Evolutionary conservation across 2,113 vertebrate genomes (phyloP).

Genomic region (Hippocampus zosterae): DNA sequence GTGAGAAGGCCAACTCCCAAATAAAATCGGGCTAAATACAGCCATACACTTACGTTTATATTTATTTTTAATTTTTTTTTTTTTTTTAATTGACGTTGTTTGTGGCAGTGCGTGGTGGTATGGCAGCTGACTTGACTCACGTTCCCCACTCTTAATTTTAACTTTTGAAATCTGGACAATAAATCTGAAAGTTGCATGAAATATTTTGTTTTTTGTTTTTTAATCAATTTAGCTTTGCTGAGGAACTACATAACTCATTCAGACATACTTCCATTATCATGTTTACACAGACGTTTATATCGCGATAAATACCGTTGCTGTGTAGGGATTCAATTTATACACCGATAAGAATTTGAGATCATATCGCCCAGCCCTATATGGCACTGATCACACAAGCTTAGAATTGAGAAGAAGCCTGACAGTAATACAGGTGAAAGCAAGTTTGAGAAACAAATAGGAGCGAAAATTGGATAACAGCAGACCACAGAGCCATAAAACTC

Average conservation of each 20-base stretch:
- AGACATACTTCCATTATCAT: neutral
- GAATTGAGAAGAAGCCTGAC: slow-evolving; percentile 4
- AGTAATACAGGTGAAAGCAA: slow-evolving; percentile 11
- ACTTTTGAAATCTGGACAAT: too few relatives aligned
- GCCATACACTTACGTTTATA: too few relatives aligned
- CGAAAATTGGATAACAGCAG: neutral
- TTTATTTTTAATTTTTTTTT: too few relatives aligned
- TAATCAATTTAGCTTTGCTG: neutral
- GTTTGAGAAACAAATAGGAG: slow-evolving; percentile 5
- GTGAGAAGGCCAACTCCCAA: too few relatives aligned
- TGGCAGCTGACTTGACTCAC: too few relatives aligned
- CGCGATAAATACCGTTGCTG: too few relatives aligned
- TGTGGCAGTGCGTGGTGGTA: too few relatives aligned
- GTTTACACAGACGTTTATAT: neutral
- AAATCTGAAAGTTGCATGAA: too few relatives aligned
- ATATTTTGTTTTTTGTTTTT: neutral
- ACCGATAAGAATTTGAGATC: neutral
- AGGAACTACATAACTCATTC: neutral
- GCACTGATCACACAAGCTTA: neutral
- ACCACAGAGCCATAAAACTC: slow-evolving; percentile 38
- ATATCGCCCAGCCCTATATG: neutral
- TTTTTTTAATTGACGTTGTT: too few relatives aligned
- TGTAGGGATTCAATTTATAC: neutral
- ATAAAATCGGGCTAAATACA: too few relatives aligned
- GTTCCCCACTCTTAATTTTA: too few relatives aligned